These are phyloP conservation scores for Parauchenoglanis punctatus DNA, from an alignment of 2,797 vertebrate genomes.

Conservation along the genomic window DNA sequence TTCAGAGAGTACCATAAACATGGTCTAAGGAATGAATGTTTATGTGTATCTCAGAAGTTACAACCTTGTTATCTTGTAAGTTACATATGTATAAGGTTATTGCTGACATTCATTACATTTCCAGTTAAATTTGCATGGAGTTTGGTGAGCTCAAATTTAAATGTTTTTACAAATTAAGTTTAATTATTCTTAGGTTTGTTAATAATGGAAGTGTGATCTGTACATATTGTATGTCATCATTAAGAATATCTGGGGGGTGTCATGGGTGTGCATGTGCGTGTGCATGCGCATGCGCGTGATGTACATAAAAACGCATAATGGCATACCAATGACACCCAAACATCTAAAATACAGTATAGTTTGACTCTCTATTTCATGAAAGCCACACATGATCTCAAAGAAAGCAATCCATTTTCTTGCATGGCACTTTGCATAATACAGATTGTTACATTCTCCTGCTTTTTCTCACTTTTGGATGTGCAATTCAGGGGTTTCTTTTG, in stretches of 20 bases:
- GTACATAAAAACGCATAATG: neutral
- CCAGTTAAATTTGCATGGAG: neutral
- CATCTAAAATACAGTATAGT: constrained; percentile 22
- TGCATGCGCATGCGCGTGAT: neutral
- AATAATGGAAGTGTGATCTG: neutral
- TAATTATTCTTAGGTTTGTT: neutral
- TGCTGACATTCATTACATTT: neutral
- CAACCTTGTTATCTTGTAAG: neutral
- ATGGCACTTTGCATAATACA: constrained; percentile 27
- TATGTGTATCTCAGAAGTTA: neutral
- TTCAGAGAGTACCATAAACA: neutral
- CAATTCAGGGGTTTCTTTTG: constrained; percentile 46
- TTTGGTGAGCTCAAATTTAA: neutral
- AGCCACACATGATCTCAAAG: constrained; percentile 23
- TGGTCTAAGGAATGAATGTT: neutral
- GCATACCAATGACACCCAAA: neutral
- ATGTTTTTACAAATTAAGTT: neutral
- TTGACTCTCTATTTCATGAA: constrained; percentile 11
- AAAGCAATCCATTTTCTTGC: constrained; percentile 24
- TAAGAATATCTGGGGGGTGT: neutral
- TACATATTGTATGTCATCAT: neutral
- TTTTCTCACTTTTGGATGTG: constrained; percentile 40
- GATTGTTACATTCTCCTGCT: constrained; percentile 31
- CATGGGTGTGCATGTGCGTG: neutral
- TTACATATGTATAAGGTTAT: neutral